A percentile compares a stretch with the other conserved stretches of the same genome.
Conservation (phyloP, 2,113 vertebrate species). For the Menura novaehollandiae region DNA sequence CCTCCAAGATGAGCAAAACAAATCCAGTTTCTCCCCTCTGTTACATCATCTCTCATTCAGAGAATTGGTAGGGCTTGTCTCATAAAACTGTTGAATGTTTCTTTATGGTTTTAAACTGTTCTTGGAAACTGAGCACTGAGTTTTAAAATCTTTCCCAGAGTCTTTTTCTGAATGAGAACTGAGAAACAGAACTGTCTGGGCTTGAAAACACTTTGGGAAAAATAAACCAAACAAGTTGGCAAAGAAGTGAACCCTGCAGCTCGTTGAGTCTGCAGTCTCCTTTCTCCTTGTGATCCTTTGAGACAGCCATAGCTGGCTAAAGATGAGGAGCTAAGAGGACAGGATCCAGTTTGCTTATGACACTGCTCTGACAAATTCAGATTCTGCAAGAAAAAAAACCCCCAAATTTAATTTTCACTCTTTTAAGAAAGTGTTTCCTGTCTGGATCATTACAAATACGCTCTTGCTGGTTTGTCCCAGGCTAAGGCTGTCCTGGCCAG, state of each 20-base stretch:
- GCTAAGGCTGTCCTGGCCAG: not conserved
- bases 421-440: not conserved
- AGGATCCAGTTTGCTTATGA: not conserved
- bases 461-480: not conserved
- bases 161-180: not conserved
- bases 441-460: fast-evolving
- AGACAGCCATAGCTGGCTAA: not conserved
- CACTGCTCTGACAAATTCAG: not conserved
- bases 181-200: not conserved
- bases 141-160: not conserved
- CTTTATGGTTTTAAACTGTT: not conserved
- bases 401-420: not conserved
- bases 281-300: not conserved
- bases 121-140: not conserved
- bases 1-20: not conserved
- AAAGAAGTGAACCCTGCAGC: not conserved
- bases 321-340: not conserved
- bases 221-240: not conserved
- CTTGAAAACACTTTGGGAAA: not conserved
- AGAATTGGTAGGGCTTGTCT: not conserved
- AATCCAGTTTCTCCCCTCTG: not conserved
- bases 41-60: not conserved
- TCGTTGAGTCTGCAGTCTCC: not conserved
- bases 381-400: not conserved
- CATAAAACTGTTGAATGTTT: not conserved